Evolutionary conservation across 1,140 invertebrate species (phyloP).

Genomic region (Drosophila insularis): DNA sequence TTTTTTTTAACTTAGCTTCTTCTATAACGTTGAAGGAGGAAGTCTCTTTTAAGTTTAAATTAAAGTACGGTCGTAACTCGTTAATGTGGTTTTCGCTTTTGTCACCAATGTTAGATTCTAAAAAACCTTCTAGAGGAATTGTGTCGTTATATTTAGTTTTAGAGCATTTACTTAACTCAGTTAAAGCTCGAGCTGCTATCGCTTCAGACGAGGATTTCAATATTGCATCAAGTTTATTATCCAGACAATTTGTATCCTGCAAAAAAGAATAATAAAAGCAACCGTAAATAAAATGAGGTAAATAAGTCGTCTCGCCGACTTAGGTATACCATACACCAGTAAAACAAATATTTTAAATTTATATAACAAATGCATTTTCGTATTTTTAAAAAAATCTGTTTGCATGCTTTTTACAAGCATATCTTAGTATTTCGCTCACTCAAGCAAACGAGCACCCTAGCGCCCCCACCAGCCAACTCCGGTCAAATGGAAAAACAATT

Average conservation of each 20-base stretch:
- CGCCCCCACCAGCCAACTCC: too few relatives aligned
- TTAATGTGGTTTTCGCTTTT: conserved; percentile 37
- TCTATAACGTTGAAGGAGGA: conserved; percentile 32
- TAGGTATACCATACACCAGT: too few relatives aligned
- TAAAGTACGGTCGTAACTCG: conserved; percentile 39
- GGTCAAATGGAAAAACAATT: background rate
- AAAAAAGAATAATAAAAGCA: conserved; percentile 18
- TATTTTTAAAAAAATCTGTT: too few relatives aligned
- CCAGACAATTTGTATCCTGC: conserved; percentile 55
- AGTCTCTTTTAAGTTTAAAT: conserved; percentile 44
- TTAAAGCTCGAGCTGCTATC: conserved; percentile 80
- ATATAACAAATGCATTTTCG: too few relatives aligned
- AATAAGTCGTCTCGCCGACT: too few relatives aligned
- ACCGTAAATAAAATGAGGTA: too few relatives aligned
- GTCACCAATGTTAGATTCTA: conserved; percentile 24
- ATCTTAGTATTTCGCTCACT: too few relatives aligned
- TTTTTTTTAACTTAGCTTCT: conserved; percentile 32
- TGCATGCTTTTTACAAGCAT: too few relatives aligned
- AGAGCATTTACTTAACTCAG: conserved; percentile 78
- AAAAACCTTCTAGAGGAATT: conserved; percentile 30
- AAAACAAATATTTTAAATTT: too few relatives aligned
- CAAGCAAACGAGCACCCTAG: too few relatives aligned
- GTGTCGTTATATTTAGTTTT: conserved; percentile 61
- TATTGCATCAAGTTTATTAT: conserved; percentile 65
- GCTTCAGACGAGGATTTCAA: conserved; percentile 75